These are phyloP conservation scores for Chaetops frenatus DNA, from an alignment of 2,113 vertebrate species.

Conservation along the genomic window DNA sequence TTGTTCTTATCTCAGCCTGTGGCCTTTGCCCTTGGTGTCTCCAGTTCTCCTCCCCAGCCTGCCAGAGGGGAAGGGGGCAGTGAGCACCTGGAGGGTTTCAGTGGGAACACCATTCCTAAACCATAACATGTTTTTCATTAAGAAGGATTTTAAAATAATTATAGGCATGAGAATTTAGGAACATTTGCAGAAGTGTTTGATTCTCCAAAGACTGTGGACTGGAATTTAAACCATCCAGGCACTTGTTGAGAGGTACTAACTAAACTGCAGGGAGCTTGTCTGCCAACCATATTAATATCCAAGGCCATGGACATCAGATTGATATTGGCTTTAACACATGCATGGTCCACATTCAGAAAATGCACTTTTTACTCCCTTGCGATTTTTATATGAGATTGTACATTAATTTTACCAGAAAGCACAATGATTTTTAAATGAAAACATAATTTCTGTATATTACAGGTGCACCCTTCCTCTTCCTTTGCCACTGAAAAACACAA, in stretches of 20 bases:
- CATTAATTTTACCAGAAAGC: not conserved
- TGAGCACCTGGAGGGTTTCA: not conserved
- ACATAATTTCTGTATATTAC: not conserved
- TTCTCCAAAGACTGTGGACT: not conserved
- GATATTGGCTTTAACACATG: not conserved
- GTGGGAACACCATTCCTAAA: not conserved
- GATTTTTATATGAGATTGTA: not conserved
- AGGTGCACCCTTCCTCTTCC: not conserved
- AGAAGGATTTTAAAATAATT: not conserved
- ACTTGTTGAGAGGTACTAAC: not conserved
- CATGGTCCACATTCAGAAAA: not conserved
- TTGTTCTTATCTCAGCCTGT: not conserved
- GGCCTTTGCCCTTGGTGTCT: not conserved
- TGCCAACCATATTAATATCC: not conserved
- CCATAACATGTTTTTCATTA: not conserved
- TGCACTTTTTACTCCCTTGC: not conserved
- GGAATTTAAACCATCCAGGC: not conserved
- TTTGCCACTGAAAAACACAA: not conserved
- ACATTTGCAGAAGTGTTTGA: not conserved
- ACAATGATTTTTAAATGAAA: not conserved
- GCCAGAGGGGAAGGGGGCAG: fast-evolving
- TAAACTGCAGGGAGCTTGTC: not conserved
- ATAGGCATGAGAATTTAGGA: not conserved
- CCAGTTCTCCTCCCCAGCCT: not conserved
- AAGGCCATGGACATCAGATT: not conserved